Base-by-base conservation (phyloP, 2,797 vertebrate genomes). In the Neosilurus mollespiculum region DNA sequence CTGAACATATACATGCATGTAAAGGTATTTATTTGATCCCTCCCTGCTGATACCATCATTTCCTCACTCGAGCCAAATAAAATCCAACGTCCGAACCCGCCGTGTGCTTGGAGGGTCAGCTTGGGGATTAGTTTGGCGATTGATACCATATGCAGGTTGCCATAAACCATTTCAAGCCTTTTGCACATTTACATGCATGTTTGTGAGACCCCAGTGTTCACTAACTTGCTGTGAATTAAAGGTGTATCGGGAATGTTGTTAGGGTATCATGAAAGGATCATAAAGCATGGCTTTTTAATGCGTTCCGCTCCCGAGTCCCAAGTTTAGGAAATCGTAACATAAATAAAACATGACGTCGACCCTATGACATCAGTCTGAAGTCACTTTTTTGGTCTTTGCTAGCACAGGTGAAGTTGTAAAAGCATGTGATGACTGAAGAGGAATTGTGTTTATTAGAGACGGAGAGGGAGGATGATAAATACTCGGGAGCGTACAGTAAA, bases 241-340 rank as follows among this genome's bases (percentile, higher is more conserved):
- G 37, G 8, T 53, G 65, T 62, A 43, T 70, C 16, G n/a, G 37
- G n/a, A 37, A 16, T 12, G 37, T 53, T 49, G 66, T 79, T 62
- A 56, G 26, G 20, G 43, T 64, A 11, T n/a, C 1, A n/a, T 59
- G 26, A 69, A 59, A 59, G 49, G 22, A 37, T 51, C 30, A 7
- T 84, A 80, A 80, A 84, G 22, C 37, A 54, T 54, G 11, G 34
- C 10, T 58, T 59, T 83, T 58, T 83, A 67, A 30, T 49, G 59
- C 8, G 10, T 71, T 65, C 58, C 64, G 58, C 20, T 80, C 59
- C 76, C 56, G 77, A 80, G 54, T 78, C 73, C 49, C 64, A 34
- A 12, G 24, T 49, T 61, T 69, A 72, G 66, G 76, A 83, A 72
- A 56, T 69, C 8, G 20, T 56, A 56, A 66, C 64, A 54, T 4